These are phyloP conservation scores for Dioctria rufipes DNA, from an alignment of 2,888 invertebrate genomes.

Conservation along the genomic window DNA sequence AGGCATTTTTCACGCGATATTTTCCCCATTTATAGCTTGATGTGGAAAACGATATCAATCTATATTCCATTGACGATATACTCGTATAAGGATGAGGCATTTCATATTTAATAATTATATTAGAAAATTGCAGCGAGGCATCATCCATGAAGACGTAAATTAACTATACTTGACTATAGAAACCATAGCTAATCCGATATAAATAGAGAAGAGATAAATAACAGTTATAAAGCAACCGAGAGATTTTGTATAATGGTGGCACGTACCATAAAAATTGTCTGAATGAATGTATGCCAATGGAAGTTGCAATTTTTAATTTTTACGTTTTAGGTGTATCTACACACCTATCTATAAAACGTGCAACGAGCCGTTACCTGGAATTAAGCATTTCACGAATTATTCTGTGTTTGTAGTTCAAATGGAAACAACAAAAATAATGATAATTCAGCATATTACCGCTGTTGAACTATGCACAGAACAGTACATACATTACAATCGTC, in stretches of 20 bases:
- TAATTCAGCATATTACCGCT: background rate
- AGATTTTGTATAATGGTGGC: too few relatives aligned
- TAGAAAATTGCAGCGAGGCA: too few relatives aligned
- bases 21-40: background rate
- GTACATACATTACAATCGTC: too few relatives aligned
- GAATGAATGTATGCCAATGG: conserved; percentile 26
- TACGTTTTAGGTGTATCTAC: too few relatives aligned
- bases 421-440: background rate
- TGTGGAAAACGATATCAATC: background rate
- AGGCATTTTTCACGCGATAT: background rate
- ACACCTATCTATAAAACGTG: conserved; percentile 13
- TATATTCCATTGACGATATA: too few relatives aligned
- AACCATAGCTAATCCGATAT: too few relatives aligned
- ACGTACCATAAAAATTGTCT: background rate
- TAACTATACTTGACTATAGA: too few relatives aligned
- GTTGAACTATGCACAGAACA: background rate
- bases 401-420: conserved; percentile 24
- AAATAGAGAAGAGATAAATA: too few relatives aligned
- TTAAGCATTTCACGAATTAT: conserved; percentile 28
- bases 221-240: too few relatives aligned
- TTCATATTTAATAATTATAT: too few relatives aligned
- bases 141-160: too few relatives aligned
- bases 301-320: conserved; percentile 5
- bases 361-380: conserved; percentile 22
- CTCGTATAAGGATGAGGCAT: too few relatives aligned